phyloP scores from a whole-genome alignment of 1,140 invertebrate species.

The Penaeus vannamei region DNA sequence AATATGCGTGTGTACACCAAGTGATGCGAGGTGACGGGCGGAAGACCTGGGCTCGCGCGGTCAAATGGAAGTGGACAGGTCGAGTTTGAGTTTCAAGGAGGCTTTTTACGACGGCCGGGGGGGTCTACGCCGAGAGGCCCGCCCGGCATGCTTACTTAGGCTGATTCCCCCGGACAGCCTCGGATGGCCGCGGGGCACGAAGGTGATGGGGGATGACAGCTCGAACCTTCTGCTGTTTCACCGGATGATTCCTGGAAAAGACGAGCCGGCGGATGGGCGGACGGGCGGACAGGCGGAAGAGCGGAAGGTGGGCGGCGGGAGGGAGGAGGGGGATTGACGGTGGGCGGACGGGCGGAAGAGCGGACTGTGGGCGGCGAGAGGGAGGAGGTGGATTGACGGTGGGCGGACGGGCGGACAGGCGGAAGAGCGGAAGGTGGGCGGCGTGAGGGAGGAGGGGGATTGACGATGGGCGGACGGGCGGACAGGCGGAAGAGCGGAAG shows the following conservation, averaged over 20 bases:
- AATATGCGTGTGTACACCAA: slow-evolving; percentile 50
- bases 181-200: not conserved
- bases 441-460: not conserved
- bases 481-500: not conserved
- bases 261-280: not conserved
- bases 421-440: not conserved
- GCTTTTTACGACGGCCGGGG: slow-evolving; percentile 51
- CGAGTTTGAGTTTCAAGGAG: slow-evolving; percentile 62
- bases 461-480: not conserved
- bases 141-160: slow-evolving; percentile 40
- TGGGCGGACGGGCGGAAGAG: not conserved
- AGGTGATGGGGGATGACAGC: too few species aligned
- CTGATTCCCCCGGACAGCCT: slow-evolving; percentile 39
- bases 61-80: slow-evolving; percentile 51
- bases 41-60: not conserved
- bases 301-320: not conserved
- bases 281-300: not conserved
- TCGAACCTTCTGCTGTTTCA: not conserved
- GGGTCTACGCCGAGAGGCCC: not conserved
- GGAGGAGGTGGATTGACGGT: not conserved
- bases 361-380: not conserved
- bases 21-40: slow-evolving; percentile 37
- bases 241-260: not conserved
- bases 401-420: not conserved
- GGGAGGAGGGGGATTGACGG: not conserved